Evolutionary conservation across 2,888 invertebrate genomes (phyloP).

Genomic region (Cosmia trapezina): DNA sequence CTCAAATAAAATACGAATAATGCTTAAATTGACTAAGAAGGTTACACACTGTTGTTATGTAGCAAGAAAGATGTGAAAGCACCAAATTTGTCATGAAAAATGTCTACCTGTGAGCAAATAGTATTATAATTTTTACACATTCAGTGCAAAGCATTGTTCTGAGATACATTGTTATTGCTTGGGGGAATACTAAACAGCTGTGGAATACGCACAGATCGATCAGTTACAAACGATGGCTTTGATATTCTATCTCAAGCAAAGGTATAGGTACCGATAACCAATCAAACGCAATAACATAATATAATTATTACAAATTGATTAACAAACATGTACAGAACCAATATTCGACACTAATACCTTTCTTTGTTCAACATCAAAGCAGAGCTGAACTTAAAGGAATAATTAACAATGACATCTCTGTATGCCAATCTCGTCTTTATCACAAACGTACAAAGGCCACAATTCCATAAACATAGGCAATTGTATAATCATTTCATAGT

Average conservation of each 20-base stretch:
- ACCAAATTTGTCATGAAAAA: too few relatives aligned
- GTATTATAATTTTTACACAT: too few relatives aligned
- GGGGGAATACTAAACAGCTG: too few relatives aligned
- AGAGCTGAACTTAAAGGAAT: conserved; percentile 64
- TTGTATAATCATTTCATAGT: conserved; percentile 67
- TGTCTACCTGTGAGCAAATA: too few relatives aligned
- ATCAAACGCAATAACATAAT: conserved; percentile 39
- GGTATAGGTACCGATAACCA: conserved; percentile 16
- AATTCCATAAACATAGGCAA: conserved; percentile 54
- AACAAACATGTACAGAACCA: conserved; percentile 53
- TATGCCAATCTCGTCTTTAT: conserved; percentile 55
- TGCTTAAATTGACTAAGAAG: too few relatives aligned
- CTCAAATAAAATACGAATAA: too few relatives aligned
- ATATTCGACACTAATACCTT: conserved; percentile 53
- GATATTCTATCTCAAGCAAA: conserved; percentile 17
- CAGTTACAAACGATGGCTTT: conserved; percentile 8
- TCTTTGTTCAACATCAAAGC: conserved; percentile 67
- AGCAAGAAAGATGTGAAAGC: too few relatives aligned
- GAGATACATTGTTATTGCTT: too few relatives aligned
- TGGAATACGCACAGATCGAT: too few relatives aligned
- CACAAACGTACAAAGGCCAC: conserved; percentile 52
- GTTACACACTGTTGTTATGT: too few relatives aligned
- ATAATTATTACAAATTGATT: conserved; percentile 65
- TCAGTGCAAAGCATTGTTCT: too few relatives aligned
- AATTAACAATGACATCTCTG: conserved; percentile 55